Conservation (phyloP, 30 jellyfish, hydroid and myxozoan genomes). For the Morbakka virulenta region DNA sequence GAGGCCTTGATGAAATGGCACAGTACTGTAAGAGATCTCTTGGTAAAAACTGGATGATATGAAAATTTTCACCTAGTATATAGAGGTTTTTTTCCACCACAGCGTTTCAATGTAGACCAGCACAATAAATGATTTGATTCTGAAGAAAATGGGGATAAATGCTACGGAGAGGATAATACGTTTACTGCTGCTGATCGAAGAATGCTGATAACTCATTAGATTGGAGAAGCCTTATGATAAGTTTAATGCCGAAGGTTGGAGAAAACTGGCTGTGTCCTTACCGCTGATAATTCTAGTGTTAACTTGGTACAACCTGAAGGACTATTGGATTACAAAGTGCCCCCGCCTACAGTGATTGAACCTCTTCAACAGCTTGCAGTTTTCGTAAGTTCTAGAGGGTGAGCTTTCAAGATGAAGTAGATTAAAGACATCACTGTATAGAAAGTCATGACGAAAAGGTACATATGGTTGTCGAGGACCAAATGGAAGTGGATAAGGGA, state of each 20-base stretch:
- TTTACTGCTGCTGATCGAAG: too few relatives aligned
- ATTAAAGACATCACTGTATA: neutral
- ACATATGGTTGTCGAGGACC: neutral
- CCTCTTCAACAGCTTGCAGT: neutral
- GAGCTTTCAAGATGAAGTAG: neutral
- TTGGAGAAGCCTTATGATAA: neutral
- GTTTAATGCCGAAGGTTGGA: neutral
- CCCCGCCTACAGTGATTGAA: neutral
- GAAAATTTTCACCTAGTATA: neutral
- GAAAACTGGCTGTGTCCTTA: neutral
- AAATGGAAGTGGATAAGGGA: neutral
- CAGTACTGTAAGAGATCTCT: neutral
- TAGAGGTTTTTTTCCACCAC: neutral
- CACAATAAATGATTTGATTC: neutral
- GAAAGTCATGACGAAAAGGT: neutral
- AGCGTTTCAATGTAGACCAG: conserved; percentile 37
- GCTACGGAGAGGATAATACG: too few relatives aligned
- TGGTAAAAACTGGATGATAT: neutral
- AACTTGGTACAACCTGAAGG: neutral
- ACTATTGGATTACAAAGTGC: neutral
- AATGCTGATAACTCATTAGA: too few relatives aligned
- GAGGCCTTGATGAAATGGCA: neutral
- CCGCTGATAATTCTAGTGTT: neutral
- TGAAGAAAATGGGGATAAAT: neutral
- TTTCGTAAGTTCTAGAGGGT: neutral